A percentile compares a stretch with the other conserved stretches of the same genome.
These are phyloP conservation scores for Pangasianodon hypophthalmus DNA, from an alignment of 2,113 vertebrate genomes.

Conservation along the genomic window DNA sequence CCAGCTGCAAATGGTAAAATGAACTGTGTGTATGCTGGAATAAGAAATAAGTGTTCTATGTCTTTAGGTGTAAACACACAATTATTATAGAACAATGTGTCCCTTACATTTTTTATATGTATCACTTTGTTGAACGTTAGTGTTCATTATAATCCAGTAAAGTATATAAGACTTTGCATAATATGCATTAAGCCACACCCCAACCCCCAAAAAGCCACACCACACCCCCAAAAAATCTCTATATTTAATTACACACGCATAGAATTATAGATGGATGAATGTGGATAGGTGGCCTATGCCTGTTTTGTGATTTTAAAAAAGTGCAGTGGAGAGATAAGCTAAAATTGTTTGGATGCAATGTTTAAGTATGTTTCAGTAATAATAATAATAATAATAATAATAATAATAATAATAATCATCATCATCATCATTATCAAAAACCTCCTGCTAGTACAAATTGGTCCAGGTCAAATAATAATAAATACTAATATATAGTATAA, in stretches of 20 bases:
- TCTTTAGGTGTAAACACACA: background rate
- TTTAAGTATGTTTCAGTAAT: background rate
- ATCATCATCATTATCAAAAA: too few relatives aligned
- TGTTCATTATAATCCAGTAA: background rate
- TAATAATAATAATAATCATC: too few relatives aligned
- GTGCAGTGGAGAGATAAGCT: too few relatives aligned
- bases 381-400: background rate
- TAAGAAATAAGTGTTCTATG: slow-evolving; percentile 18
- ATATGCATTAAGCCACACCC: background rate
- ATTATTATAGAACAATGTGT: background rate
- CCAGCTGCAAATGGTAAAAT: background rate
- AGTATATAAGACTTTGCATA: background rate
- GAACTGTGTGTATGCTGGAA: slow-evolving; percentile 29
- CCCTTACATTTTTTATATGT: background rate
- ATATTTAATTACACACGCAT: too few relatives aligned
- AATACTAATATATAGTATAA: background rate
- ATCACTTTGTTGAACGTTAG: background rate
- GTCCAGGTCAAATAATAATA: background rate
- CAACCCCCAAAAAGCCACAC: too few relatives aligned
- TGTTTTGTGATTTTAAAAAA: too few relatives aligned
- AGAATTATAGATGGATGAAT: too few relatives aligned
- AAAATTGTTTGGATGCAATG: too few relatives aligned
- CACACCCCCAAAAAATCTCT: too few relatives aligned
- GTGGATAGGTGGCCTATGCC: too few relatives aligned
- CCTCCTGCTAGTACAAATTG: background rate